Evolutionary conservation across 1,140 invertebrate genomes (phyloP), one percentile per base, ranked within the genome.

Genomic region (Notospermus geniculatus): DNA sequence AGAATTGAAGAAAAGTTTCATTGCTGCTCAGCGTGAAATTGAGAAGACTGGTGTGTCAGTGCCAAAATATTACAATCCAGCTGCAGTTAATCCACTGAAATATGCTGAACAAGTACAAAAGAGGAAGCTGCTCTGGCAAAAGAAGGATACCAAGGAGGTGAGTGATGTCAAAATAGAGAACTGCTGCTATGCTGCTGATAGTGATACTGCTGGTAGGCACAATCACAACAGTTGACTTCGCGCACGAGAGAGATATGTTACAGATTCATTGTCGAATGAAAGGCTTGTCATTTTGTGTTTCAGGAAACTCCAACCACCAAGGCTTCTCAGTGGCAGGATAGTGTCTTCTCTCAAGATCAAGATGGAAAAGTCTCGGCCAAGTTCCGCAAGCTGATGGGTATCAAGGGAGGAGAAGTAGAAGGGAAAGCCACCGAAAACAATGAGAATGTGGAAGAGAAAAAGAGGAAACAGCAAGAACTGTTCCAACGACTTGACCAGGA

Each of bases 321-420:
- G 32, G 5, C 32, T 36, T 4, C 32, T 36, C 72, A 74, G 67
- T 80, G 71, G 78, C 68, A 71, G 60, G 69, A 69, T 17, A 73
- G 72, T 54, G 89, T 88, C 28, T 94, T 96, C 78, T 87, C 90
- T 0, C 88, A 92, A 73, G 93, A 95, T 82, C 85, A 88, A 32
- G 93, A 95, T 82, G 92, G 92, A 43, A 89, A 92, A 83, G 89
- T 93, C 60, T 89, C 91, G 0, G 91, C 89, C n/a, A 97, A 97
- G 82, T 97, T 97, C 80, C 91, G 94, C 80, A 85, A 94, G 65
- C 82, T 97, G 11, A 97, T 97, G 94, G 95, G 95, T 43, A 95
- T 97, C 52, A 94, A 91, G 78, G 85, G 86, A 23, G 85, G 83
- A 28, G 68, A 66, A 89, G 19, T 32, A 5, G 54, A 58, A n/a